Conservation (phyloP, 2,113 vertebrate genomes). For the Chionodraco myersi region DNA sequence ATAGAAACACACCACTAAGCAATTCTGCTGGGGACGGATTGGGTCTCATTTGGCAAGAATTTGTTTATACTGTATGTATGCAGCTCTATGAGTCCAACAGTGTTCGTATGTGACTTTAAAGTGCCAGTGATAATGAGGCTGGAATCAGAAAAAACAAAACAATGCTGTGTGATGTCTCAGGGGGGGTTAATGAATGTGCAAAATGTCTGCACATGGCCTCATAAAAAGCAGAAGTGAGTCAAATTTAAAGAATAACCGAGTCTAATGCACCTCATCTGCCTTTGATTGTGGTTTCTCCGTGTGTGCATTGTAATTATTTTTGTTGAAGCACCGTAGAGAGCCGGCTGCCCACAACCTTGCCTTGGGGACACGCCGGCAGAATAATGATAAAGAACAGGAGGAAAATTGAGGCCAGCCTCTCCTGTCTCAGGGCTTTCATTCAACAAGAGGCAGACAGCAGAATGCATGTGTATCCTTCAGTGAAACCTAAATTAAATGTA, state of each 20-base stretch:
- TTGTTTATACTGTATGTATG: conserved; percentile 45
- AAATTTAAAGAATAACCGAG: conserved; percentile 29
- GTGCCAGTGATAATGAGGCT: conserved; percentile 54
- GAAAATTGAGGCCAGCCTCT: conserved; percentile 57
- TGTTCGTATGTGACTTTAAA: conserved; percentile 46
- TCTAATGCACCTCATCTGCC: conserved; percentile 28
- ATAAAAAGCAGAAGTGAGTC: conserved; percentile 7
- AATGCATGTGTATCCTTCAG: conserved; percentile 47
- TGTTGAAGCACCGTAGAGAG: conserved; percentile 35
- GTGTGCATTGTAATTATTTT: conserved; percentile 61
- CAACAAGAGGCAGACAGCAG: conserved; percentile 47
- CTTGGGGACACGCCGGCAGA: conserved; percentile 37
- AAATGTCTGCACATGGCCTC: conserved; percentile 11
- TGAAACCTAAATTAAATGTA: conserved; percentile 69
- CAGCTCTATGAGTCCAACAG: conserved; percentile 26
- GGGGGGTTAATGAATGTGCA: conserved; percentile 11
- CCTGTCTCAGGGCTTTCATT: conserved; percentile 53
- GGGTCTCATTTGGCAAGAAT: conserved; percentile 50
- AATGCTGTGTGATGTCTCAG: conserved; percentile 10
- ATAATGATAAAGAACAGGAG: conserved; percentile 57
- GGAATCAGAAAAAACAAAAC: conserved; percentile 9
- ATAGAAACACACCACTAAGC: conserved; percentile 45
- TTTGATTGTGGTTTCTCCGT: conserved; percentile 50
- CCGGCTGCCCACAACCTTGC: conserved; percentile 51
- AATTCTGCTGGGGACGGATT: conserved; percentile 49